Base-by-base conservation (phyloP, 2,888 invertebrate species). In the Eustalomyia histrio region DNA sequence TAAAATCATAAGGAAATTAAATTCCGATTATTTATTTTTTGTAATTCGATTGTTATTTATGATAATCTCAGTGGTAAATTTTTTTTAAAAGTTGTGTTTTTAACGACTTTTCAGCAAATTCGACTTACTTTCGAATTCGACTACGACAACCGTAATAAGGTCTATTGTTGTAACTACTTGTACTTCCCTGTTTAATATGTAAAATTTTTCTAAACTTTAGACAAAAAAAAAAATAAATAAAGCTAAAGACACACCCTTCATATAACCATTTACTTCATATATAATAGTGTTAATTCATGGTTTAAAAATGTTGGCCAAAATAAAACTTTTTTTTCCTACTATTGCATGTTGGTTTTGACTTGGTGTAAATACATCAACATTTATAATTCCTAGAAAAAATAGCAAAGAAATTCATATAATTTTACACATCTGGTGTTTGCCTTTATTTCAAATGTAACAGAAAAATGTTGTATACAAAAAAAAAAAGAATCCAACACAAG, bases 351-450 rank as follows among this genome's bases (percentile, higher is more conserved):
- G 43, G 29, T 10, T 57, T 58, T 35, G 57, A 60, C 50, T 55
- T 17, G 17, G 18, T 39, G 61, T 64, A 72, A 68, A 68, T 78
- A 60, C 60, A 64, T 63, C 17, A 35, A 17, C 29, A 58, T 74
- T 68, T 55, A 16, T 16, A 29, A 53, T 64, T 61, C 29, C n/a
- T 39, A 55, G 29, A 43, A 29, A 29, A 29, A 29, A n/a, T n/a
- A 57, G 47, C 16, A 63, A 12, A 8, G 24, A 61, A 39, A 65
- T 53, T 58, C 33, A 50, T 67, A 69, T 50, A 61, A 67, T 61
- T 55, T 61, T 55, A 69, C 24, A 65, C 79, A 80, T 75, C 75
- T 80, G 75, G 69, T 75, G 65, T 74, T 64, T 80, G 69, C 71
- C 64, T 64, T 69, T 14, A 65, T 65, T 60, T 65, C 43, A 74